These are phyloP conservation scores for Sarotherodon lohbergeri DNA, from an alignment of 2,113 vertebrate genomes.

Conservation along the genomic window DNA sequence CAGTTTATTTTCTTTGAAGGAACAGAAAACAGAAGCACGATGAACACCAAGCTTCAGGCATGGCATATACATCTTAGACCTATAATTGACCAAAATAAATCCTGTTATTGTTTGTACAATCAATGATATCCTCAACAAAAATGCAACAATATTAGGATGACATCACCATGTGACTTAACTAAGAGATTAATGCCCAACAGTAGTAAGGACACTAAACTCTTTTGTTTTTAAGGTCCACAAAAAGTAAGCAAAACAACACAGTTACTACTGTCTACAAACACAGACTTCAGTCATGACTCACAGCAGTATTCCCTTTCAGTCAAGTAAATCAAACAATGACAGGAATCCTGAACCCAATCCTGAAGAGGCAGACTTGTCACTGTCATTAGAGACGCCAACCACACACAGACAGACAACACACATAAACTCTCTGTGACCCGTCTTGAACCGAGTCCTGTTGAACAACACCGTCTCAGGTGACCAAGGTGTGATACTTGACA, in stretches of 20 bases:
- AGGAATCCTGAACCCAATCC: background rate
- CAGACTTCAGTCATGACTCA: background rate
- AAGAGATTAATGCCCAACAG: background rate
- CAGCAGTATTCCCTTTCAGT: background rate
- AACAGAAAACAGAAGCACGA: background rate
- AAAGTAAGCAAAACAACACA: background rate
- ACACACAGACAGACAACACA: constrained; percentile 44
- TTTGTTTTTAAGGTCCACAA: background rate
- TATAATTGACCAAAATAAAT: background rate
- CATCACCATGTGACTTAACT: background rate
- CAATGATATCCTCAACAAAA: background rate
- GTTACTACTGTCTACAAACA: background rate
- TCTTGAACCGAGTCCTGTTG: background rate
- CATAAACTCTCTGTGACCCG: constrained; percentile 44
- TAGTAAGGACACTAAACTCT: background rate
- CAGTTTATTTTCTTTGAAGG: background rate
- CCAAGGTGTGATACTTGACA: constrained; percentile 26
- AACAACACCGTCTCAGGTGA: constrained; percentile 54
- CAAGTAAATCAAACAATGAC: constrained; percentile 13
- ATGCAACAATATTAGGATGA: background rate
- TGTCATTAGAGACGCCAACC: constrained; percentile 6
- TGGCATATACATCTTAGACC: background rate
- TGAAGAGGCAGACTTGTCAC: background rate
- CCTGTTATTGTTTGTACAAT: background rate
- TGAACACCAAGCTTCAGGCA: background rate